phyloP scores from a whole-genome alignment of 2,888 invertebrate species.

The Aporophyla nigra region DNA sequence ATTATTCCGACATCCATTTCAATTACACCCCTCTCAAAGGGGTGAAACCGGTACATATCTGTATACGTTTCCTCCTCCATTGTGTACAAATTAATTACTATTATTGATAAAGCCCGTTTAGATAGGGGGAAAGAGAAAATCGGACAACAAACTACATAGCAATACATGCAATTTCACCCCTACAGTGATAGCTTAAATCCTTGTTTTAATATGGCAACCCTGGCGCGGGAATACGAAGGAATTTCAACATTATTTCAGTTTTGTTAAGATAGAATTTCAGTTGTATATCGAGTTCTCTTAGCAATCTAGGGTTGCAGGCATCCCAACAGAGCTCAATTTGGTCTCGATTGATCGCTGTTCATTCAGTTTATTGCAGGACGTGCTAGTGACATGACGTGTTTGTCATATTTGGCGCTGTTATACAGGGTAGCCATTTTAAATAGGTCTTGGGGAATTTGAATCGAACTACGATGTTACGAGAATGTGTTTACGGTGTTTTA shows the following conservation, averaged over 20 bases:
- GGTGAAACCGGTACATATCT: neutral
- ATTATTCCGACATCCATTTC: neutral
- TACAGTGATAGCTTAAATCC: conserved; percentile 38
- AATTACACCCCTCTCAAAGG: conserved; percentile 3
- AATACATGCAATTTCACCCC: conserved; percentile 48
- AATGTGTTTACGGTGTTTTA: conserved; percentile 2
- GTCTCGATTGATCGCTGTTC: conserved; percentile 34
- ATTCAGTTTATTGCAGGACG: conserved; percentile 23
- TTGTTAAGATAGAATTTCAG: conserved; percentile 58
- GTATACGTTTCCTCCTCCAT: neutral
- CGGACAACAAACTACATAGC: conserved; percentile 38
- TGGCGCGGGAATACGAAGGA: neutral
- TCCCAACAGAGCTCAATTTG: conserved; percentile 68
- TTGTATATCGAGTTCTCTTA: conserved; percentile 70
- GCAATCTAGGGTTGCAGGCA: conserved; percentile 73
- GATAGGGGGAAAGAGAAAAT: conserved; percentile 40
- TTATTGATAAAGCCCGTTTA: conserved; percentile 61
- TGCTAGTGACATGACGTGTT: conserved; percentile 21
- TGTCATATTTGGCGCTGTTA: neutral
- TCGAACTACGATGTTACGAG: neutral
- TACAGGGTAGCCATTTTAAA: neutral
- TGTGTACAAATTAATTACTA: conserved; percentile 28
- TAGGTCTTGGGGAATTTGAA: neutral
- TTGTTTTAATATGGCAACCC: conserved; percentile 37
- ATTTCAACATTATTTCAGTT: conserved; percentile 49